Evolutionary conservation across 2,113 vertebrate genomes (phyloP), one percentile per base, ranked within the genome.

Genomic region (Acanthisitta chloris): DNA sequence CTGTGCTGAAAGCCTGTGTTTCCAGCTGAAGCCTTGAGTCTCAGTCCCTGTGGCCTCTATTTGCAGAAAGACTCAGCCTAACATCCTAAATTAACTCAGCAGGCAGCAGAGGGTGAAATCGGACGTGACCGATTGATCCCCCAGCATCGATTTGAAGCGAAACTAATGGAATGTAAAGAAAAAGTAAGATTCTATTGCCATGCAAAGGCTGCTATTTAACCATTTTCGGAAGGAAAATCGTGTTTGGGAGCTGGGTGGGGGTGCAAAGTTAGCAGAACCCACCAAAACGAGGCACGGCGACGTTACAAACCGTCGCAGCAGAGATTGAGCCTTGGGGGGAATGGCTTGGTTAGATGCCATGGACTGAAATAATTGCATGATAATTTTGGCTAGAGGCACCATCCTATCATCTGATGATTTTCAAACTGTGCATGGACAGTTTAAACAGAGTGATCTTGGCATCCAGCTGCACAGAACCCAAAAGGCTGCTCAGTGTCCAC

Each of bases 71-170:
- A 64, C 17, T 90, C 66, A 8, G 54, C 38, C 83, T 76, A 88
- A 70, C 49, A 92, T 94, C 57, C 92, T 38, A 88, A 96, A 97
- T 96, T 90, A 88, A 96, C 96, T 93, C 92, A 59, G 40, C 61
- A 94, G 91, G 97, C 98, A 97, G 62, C 91, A 92, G 94, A 96
- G 97, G 96, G 97, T 98, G 95, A 98, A 98, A 98, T 98, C 84
- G 96, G 98, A 97, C 97, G 78, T 98, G 98, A 97, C 97, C 97
- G 93, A 98, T 98, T 93, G 98, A 99, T 98, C 88, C 92, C 57
- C 21, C 8, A 61, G 26, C 95, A 97, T 97, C n/a, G 93, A 98
- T 97, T 94, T 55, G 78, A 72, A 96, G 81, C 64, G 0, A 83
- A 97, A 96, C 85, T 95, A 97, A 94, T 95, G 84, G 76, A 92